Base-by-base conservation (phyloP, 2,797 vertebrate genomes). In the Rallus crepitans region DNA sequence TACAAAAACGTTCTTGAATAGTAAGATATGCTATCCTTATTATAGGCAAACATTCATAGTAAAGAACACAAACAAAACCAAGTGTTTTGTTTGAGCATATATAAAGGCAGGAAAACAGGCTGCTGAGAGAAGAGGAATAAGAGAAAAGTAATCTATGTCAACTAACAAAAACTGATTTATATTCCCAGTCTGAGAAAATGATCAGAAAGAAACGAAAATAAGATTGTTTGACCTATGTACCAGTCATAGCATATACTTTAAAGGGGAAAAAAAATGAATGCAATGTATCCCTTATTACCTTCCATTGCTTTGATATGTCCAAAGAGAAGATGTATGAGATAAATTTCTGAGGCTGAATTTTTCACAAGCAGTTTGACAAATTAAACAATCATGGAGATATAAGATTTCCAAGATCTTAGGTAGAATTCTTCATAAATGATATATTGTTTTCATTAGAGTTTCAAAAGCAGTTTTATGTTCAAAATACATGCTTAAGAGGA, bases 291-390 rank as follows among this genome's bases (percentile, higher is more conserved):
- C 88, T 95, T 90, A 90, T 95, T 96, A 81, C 73, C 69, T 96
- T 76, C 63, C 80, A 53, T 25, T 93, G 60, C 61, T 93, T 93
- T 81, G 63, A 63, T 93, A 86, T 37, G 50, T 87, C 90, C 92
- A 83, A 53, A 86, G 85, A 77, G 86, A 96, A 92, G 94, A 94
- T 94, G 50, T 80, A 85, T 40, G 93, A 93, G 83, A 88, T 70
- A 95, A 86, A 95, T 96, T 82, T 45, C 82, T 69, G 56, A 60
- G n/a, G 24, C 30, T 83, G 73, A 96, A 82, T 96, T 95, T 96
- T 83, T 90, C 93, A 93, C 77, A 48, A 92, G 80, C 52, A 68
- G 52, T 87, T 97, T 96, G 93, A 96, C 68, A 97, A 97, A 95
- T 97, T 95, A 97, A 97, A 95, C 92, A 94, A 93, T 95, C 88